These are phyloP conservation scores for Serrognathus titanus DNA, from an alignment of 2,888 invertebrate species.

Conservation along the genomic window DNA sequence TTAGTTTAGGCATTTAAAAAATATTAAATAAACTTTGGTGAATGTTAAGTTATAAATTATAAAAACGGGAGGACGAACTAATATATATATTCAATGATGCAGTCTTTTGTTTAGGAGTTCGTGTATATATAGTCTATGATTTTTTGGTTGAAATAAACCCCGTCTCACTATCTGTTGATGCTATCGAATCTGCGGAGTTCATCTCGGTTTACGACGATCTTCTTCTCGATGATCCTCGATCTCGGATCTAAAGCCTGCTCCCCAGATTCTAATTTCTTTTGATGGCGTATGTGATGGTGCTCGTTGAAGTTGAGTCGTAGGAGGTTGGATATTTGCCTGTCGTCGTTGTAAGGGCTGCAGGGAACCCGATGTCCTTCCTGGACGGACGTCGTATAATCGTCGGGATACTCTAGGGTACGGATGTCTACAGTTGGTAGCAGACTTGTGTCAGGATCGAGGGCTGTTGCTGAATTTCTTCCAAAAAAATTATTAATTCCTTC, in stretches of 20 bases:
- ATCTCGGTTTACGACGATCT: slow-evolving; percentile 32
- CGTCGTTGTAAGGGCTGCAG: not conserved
- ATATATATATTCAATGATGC: not conserved
- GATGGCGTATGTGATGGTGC: slow-evolving; percentile 39
- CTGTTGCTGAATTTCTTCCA: slow-evolving; percentile 38
- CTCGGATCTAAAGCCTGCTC: slow-evolving; percentile 27
- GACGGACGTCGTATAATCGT: slow-evolving; percentile 2
- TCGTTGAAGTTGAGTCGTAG: not conserved
- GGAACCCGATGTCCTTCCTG: slow-evolving; percentile 1
- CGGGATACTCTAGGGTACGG: slow-evolving; percentile 41
- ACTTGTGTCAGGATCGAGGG: slow-evolving; percentile 38
- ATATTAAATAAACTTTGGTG: not conserved
- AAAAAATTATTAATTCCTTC: slow-evolving; percentile 36
- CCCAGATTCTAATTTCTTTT: slow-evolving; percentile 29
- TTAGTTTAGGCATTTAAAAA: not conserved
- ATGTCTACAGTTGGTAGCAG: slow-evolving; percentile 48
- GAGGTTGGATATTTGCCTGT: not conserved
- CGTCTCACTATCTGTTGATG: slow-evolving; percentile 30
- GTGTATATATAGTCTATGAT: not conserved
- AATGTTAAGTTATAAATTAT: not conserved
- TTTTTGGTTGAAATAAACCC: not conserved
- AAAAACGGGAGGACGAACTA: not conserved
- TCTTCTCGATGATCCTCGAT: slow-evolving; percentile 33
- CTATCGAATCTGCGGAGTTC: slow-evolving; percentile 30
- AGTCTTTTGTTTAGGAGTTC: not conserved